Evolutionary conservation across 2,113 vertebrate genomes (phyloP), one percentile per base, ranked within the genome.

Genomic region (Osmerus eperlanus): DNA sequence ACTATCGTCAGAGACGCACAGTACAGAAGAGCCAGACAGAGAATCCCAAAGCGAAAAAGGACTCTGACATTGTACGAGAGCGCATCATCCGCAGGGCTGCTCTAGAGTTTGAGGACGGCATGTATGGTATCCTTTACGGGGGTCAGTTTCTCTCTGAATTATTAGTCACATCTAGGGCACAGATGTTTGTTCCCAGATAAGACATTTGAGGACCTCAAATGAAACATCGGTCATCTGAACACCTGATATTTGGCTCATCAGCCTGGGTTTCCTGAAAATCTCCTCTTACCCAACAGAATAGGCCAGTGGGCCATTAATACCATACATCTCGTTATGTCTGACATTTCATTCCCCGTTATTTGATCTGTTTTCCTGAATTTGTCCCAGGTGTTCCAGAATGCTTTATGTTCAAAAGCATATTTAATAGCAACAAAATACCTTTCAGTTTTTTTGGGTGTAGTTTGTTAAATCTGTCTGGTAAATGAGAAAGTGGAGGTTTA

Each of bases 51-150:
- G 89, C 94, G 12, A 94, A 90, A 77, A 95, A 94, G 70, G 85
- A 92, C 36, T 92, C 94, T 0, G 95, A 96, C 65, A 90, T 96
- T 1, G 88, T 96, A 62, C 94, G 96, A 66, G 97, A 99, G 77
- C 90, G 96, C 66, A 99, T 99, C 87, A 98, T 99, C 81, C 93
- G 92, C 55, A 85, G 97, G 25, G 97, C 97, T 1, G 97, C 97
- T 47, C 92, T 99, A 36, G 97, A 99, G 85, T 99, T 99, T 85
- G 90, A 97, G 63, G 94, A 99, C n/a, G 96, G 96, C 81, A 99
- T 99, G 97, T 99, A 97, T 69, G 97, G 97, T 99, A 99, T 98
- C 95, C 95, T 97, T 93, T 71, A 64, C 53, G 19, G 19, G 32
- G 7, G 5, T 36, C 32, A 1, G 32, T 36, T 36, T 36, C 32